These are phyloP conservation scores for Leptinotarsa tumamoca DNA, from an alignment of 2,888 invertebrate species.

Conservation along the genomic window DNA sequence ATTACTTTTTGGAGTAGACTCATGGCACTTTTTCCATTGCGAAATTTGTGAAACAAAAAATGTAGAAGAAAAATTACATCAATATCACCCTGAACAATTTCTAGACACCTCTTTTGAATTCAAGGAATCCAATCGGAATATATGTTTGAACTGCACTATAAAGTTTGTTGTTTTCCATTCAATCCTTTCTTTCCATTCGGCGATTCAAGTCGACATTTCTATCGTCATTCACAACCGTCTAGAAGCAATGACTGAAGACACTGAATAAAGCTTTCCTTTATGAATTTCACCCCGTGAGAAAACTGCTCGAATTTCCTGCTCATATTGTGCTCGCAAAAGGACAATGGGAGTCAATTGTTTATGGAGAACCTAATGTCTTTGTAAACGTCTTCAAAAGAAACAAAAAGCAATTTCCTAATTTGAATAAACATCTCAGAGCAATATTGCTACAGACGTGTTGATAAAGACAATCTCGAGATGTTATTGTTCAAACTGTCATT, in stretches of 20 bases:
- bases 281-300: not conserved
- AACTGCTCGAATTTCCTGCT: slow-evolving; percentile 10
- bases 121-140: too few species aligned
- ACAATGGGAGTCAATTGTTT: slow-evolving; percentile 42
- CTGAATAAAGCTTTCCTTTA: not conserved
- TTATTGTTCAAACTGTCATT: slow-evolving; percentile 63
- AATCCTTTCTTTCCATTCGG: too few species aligned
- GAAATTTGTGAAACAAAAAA: too few species aligned
- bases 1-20: too few species aligned
- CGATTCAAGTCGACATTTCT: not conserved
- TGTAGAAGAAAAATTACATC: too few species aligned
- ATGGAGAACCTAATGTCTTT: slow-evolving; percentile 39
- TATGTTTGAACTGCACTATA: too few species aligned
- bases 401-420: slow-evolving; percentile 58
- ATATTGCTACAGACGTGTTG: slow-evolving; percentile 62
- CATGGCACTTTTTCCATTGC: too few species aligned
- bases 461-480: slow-evolving; percentile 61
- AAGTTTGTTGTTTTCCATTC: too few species aligned
- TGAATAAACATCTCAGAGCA: slow-evolving; percentile 64
- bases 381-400: slow-evolving; percentile 48
- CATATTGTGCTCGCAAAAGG: slow-evolving; percentile 31
- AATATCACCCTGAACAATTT: too few species aligned
- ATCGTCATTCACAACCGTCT: too few species aligned
- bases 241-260: not conserved
- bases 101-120: too few species aligned